Evolutionary conservation across 2,797 vertebrate genomes (phyloP), one percentile per base, ranked within the genome.

Genomic region (Clamator glandarius): DNA sequence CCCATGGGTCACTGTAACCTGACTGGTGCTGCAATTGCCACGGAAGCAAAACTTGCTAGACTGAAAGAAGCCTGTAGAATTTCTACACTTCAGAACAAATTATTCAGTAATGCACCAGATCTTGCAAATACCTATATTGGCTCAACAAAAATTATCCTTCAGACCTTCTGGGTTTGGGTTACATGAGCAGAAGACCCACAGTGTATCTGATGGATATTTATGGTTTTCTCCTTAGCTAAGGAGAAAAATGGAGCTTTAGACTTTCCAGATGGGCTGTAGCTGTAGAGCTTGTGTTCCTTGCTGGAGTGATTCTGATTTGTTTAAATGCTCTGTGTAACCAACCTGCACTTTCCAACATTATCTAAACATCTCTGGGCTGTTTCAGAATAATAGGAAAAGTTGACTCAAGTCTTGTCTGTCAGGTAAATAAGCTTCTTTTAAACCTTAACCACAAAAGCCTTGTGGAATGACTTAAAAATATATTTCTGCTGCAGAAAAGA

Each of bases 311-410:
- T 74, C 55, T 82, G 52, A 87, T 57, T 82, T 94, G 77, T 92
- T 96, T 94, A 89, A 94, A 90, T 29, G 67, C 63, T n/a, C 58
- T 55, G 39, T 68, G 36, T 89, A 95, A 88, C 84, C 85, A 91
- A 66, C 85, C 58, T 93, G 85, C 70, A 50, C 57, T 12, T 12
- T 76, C 90, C 63, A 70, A 61, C 12, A 1, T 70, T 88, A 41
- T 88, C 59, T 84, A 89, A 91, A 88, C 83, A 90, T 64, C 82
- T 84, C 63, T 41, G 70, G 73, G 61, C 29, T 87, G 74, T 74
- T 93, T 87, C 46, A 90, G 46, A 79, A 70, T 79, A 91, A 5
- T 46, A 35, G 74, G 90, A 93, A 33, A 52, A 82, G 66, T 16
- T 89, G 78, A 74, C 11, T 12, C n/a, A 24, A 68, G 69, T 51